Base-by-base conservation (phyloP, 37 sponge, comb jelly and placozoan species). In the Halichondria panicea region DNA sequence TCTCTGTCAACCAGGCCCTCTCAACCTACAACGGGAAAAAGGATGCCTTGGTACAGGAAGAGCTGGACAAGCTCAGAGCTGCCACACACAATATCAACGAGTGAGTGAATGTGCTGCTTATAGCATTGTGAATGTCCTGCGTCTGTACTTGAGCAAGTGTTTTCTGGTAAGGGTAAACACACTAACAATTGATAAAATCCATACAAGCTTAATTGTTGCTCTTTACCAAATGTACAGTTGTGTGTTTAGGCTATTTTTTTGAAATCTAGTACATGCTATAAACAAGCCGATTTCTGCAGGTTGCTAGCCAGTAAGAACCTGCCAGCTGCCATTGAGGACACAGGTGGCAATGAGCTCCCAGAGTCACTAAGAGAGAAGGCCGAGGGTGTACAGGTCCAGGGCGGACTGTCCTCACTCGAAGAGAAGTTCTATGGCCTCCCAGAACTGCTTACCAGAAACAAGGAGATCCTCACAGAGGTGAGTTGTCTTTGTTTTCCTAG, bases 311-410 rank as follows among this genome's bases (percentile, higher is more conserved):
- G 72, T n/a, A 80, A 84, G 82, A 97, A 97, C 66, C 80, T 97
- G 27, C 97, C 97, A 9, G 97, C 97, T 22, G 91, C 92, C 61
- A 77, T 97, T 27, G 97, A 97, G 70, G 97, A 97, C 58, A 85
- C 81, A 2, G 64, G 84, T 39, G 97, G 92, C 36, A 74, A 84
- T 54, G 80, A 81, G 33, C 70, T 94, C 13, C 97, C 97, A 0
- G 85, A 85, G 44, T 97, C 97, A 27, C 72, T 97, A 46, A 71
- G 82, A 53, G 97, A 93, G 84, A 97, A 97, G 70, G 77, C 85
- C 18, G 83, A 62, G 5, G 81, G 56, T 0, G 64, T 94, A 8
- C 43, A 74, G 33, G 65, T 27, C 0, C 57, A 72, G 30, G 97
- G 97, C 18, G 97, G 92, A 3, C 24, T 91, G 38, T 45, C 31